Evolutionary conservation across 1,140 invertebrate species (phyloP).

Genomic region (Drosophila oshimai): DNA sequence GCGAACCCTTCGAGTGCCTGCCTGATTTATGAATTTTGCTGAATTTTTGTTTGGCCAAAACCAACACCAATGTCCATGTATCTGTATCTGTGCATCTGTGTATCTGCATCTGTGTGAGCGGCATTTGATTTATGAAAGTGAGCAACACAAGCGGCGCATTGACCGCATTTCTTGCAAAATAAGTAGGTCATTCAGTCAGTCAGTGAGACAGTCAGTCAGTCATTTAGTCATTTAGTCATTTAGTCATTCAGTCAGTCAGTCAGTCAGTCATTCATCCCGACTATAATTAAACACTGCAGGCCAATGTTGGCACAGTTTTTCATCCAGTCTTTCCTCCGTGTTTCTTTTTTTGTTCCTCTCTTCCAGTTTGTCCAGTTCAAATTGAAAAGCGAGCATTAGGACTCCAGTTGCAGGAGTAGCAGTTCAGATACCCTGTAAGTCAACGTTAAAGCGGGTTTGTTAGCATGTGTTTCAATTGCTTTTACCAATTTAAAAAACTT

Average conservation of each 20-base stretch:
- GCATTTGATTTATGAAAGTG: slow-evolving; percentile 62
- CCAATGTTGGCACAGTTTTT: slow-evolving; percentile 44
- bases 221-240: not conserved
- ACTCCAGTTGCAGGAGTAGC: not conserved
- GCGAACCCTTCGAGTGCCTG: not conserved
- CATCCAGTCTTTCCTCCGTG: slow-evolving; percentile 1
- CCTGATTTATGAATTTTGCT: slow-evolving; percentile 30
- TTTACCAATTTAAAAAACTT: too few species aligned
- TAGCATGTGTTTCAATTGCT: too few species aligned
- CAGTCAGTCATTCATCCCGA: not conserved
- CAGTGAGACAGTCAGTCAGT: not conserved
- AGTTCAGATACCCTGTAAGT: not conserved
- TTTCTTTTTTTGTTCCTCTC: not conserved
- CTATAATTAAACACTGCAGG: slow-evolving; percentile 64
- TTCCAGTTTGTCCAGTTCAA: slow-evolving; percentile 38
- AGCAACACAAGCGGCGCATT: slow-evolving; percentile 1
- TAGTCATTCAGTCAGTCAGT: not conserved
- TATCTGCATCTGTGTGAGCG: not conserved
- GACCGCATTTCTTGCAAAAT: slow-evolving; percentile 31
- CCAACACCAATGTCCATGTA: slow-evolving; percentile 17
- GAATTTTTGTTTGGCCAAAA: slow-evolving; percentile 29
- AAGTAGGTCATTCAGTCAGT: not conserved
- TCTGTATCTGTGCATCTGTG: too few species aligned
- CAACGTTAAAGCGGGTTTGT: too few species aligned
- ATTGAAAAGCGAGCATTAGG: slow-evolving; percentile 36